Base-by-base conservation (phyloP, 2,888 invertebrate genomes). In the Tenthredo livida region DNA sequence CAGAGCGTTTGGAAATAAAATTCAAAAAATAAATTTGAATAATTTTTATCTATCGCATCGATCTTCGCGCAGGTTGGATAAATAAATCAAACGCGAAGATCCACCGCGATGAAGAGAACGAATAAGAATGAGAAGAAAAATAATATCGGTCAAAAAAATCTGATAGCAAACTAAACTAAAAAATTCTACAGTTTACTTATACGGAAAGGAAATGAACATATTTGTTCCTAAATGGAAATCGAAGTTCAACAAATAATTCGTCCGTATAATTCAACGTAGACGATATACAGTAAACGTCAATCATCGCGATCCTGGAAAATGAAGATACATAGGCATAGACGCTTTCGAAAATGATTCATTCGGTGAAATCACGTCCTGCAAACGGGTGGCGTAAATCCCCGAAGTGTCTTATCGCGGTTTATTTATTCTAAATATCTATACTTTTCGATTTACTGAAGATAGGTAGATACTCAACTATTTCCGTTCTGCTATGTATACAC, bases 301-400 rank as follows among this genome's bases (percentile, higher is more conserved):
- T 17, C 17, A 37, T 77, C 15, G 25, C 15, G 77, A 86, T 87
- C 84, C 87, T 88, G 86, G 70, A 70, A 70, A 70, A 33, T 70
- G 33, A 70, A 37, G 17, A 2, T 33, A 33, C 29, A 29, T 29
- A n/a, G n/a, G n/a, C n/a, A 15, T 17, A 15, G 33, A 61, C n/a
- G 17, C 61, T 80, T 58, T 80, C n/a, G 15, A 58, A 80, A 80
- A 61, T 80, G 80, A 80, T 61, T 80, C 61, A 80, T 61, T 37
- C 21, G 12, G 80, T 80, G 80, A 80, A 80, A 80, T 80, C 80
- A 80, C 54, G 2, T 50, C 33, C 33, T 54, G 77, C 25, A 12
- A 33, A 54, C 33, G 40, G 40, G 6, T 40, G 21, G 40, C 17
- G 80, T 37, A 80, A 80, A 80, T 80, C 12, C 80, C 80, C 80